Evolutionary conservation across 2,888 invertebrate species (phyloP).

Genomic region (Apamea sordens): DNA sequence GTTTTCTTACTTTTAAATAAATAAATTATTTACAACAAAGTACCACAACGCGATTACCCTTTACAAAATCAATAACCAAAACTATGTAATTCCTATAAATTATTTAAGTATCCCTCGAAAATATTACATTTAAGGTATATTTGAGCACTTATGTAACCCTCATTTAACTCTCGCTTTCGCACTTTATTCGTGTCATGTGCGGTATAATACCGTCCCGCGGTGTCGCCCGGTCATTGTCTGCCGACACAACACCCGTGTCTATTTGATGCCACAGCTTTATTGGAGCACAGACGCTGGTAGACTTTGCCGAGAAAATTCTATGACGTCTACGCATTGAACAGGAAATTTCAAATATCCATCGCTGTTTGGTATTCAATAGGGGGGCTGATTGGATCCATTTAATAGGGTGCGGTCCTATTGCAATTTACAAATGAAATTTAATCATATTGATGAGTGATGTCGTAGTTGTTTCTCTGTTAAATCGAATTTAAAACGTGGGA

Average conservation of each 20-base stretch:
- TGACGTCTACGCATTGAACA: conserved; percentile 13
- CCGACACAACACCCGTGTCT: conserved; percentile 58
- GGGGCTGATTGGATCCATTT: neutral
- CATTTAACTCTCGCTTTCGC: conserved; percentile 30
- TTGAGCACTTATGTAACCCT: conserved; percentile 46
- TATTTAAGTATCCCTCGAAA: conserved; percentile 25
- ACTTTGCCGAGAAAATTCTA: conserved; percentile 68
- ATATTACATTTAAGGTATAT: conserved; percentile 42
- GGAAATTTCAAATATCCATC: conserved; percentile 10
- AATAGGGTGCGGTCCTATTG: neutral
- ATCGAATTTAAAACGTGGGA: neutral
- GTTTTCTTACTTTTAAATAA: too few relatives aligned
- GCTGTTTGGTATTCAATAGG: neutral
- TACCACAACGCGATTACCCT: conserved; percentile 15
- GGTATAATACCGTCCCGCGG: conserved; percentile 38
- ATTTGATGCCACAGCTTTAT: conserved; percentile 59
- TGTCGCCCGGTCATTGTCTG: conserved; percentile 56
- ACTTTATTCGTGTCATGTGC: conserved; percentile 52
- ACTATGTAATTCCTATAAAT: conserved; percentile 29
- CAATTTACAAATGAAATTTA: neutral
- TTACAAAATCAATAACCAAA: conserved; percentile 18
- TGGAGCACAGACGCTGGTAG: conserved; percentile 59
- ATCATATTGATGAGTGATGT: neutral
- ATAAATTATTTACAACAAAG: neutral
- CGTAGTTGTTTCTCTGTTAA: neutral